These are phyloP conservation scores for Hypanus sabinus DNA, from an alignment of 2,113 vertebrate genomes.

Conservation along the genomic window DNA sequence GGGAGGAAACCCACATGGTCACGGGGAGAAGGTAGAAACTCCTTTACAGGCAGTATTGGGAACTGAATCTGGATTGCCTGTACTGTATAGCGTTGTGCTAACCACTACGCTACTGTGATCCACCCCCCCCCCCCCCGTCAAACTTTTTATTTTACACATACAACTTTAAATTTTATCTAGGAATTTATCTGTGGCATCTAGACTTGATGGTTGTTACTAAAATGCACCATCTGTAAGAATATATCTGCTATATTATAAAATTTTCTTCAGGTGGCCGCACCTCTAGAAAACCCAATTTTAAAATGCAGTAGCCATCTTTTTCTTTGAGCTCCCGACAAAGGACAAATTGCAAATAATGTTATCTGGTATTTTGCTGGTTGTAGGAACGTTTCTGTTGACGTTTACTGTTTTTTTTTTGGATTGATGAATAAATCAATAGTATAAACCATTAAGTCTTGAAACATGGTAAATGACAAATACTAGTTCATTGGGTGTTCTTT, in stretches of 20 bases:
- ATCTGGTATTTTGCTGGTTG: background rate
- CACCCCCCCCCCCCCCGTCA: too few relatives aligned
- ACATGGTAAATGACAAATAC: background rate
- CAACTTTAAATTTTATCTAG: background rate
- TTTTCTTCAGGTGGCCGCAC: background rate
- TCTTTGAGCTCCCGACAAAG: background rate
- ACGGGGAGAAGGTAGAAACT: too few relatives aligned
- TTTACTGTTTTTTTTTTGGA: background rate
- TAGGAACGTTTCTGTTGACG: background rate
- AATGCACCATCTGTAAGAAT: background rate
- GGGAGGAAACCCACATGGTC: too few relatives aligned
- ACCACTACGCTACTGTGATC: too few relatives aligned
- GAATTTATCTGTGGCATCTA: background rate
- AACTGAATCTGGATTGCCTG: too few relatives aligned
- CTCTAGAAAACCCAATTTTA: background rate
- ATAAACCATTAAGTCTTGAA: background rate
- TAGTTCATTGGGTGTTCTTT: background rate
- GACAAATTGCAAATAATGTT: background rate
- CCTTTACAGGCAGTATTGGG: too few relatives aligned
- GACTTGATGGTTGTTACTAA: background rate
- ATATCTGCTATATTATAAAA: background rate
- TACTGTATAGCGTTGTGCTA: too few relatives aligned
- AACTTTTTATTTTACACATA: background rate
- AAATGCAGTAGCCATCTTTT: background rate
- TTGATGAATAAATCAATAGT: background rate